Evolutionary conservation across 1,140 invertebrate genomes (phyloP), one percentile per base, ranked within the genome.

Genomic region (Heliconius eleuchia): DNA sequence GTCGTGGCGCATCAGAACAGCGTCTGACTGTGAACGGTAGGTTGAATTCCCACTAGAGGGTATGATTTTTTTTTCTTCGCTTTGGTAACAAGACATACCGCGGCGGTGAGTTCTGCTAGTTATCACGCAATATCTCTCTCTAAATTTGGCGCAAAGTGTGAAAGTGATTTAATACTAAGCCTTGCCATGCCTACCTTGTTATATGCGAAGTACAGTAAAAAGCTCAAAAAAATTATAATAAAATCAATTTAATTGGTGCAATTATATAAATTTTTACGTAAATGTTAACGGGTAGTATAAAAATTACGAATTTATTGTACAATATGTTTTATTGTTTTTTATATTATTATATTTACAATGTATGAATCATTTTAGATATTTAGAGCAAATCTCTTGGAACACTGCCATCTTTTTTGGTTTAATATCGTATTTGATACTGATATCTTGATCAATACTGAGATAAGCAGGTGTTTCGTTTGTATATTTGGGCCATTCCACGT

Each of bases 381-480:
- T 87, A 3, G 82, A 71, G 55, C 80, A 87, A 34, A 87, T 83
- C 73, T 85, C 77, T 70, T 78, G 60, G 76, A 85, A 88, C 71
- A 86, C 74, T 18, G 74, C 57, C 73, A 84, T 85, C 81, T 71
- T 86, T 46, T 82, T 75, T 3, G 86, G 82, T 82, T 85, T 70
- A 42, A 86, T 85, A 66, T 84, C 74, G 5, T 73, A 76, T 71
- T 84, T 66, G n/a, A 86, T 74, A 72, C 66, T 74, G 18, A 85
- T 66, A 11, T 81, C 55, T 46, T 83, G 73, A 34, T 85, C 74
- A 39, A 88, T 84, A 27, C 74, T 81, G 8, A 85, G 75, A 39
- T 85, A 85, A 1, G 73, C 34, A 66, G 75, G 80, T 73, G 81
- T 73, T 1, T 82, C 70, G 16, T 71, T 27, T 16, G 79, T 83